phyloP scores from a whole-genome alignment of 2,888 invertebrate genomes.

The Lamellibrachia columna region DNA sequence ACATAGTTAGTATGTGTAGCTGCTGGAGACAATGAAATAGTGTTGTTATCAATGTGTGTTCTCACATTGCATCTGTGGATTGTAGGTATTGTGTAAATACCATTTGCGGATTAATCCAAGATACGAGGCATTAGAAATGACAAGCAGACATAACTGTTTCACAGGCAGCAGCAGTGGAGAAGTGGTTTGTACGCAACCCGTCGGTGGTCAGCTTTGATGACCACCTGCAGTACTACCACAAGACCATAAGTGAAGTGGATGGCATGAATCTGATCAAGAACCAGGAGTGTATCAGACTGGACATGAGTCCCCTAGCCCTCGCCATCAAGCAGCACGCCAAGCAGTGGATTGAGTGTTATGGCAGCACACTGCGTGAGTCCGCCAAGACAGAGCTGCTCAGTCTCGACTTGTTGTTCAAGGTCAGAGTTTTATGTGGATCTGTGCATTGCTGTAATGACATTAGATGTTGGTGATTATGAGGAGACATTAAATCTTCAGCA shows the following conservation, averaged over 20 bases:
- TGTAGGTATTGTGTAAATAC: too few relatives aligned
- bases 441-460: neutral
- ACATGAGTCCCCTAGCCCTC: conserved; percentile 77
- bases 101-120: too few relatives aligned
- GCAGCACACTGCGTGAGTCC: conserved; percentile 74
- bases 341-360: conserved; percentile 83
- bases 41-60: too few relatives aligned
- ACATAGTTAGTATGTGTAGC: too few relatives aligned
- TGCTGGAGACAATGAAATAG: too few relatives aligned
- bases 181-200: conserved; percentile 77
- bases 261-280: conserved; percentile 55
- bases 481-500: too few relatives aligned
- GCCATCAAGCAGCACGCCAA: conserved; percentile 78
- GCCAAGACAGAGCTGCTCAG: conserved; percentile 77
- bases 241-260: conserved; percentile 76
- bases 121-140: too few relatives aligned
- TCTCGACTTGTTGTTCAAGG: conserved; percentile 69
- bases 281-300: conserved; percentile 70
- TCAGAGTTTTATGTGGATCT: neutral
- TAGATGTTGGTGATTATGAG: neutral
- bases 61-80: too few relatives aligned
- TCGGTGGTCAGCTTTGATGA: conserved; percentile 80
- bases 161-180: conserved; percentile 75
- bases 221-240: conserved; percentile 84
- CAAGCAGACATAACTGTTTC: conserved; percentile 18